These are phyloP conservation scores for Enteromius argenteus DNA, from an alignment of 2,797 vertebrate species.

Conservation along the genomic window DNA sequence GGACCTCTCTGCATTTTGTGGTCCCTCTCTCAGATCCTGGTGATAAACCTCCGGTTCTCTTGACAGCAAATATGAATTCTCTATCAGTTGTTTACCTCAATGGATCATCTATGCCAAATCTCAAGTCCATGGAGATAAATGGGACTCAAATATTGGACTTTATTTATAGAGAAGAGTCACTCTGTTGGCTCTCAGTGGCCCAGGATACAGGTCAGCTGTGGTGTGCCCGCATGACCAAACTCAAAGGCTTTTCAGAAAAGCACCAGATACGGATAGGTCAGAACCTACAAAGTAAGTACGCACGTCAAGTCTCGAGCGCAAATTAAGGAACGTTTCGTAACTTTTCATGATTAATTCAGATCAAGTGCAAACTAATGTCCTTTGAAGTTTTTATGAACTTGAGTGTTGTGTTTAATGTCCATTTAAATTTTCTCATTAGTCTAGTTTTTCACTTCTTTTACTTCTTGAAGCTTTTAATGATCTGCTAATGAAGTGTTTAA, in stretches of 20 bases:
- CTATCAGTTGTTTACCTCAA: conserved; percentile 79
- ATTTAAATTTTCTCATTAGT: conserved; percentile 30
- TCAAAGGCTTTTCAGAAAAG: conserved; percentile 72
- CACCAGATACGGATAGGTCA: conserved; percentile 74
- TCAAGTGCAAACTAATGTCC: conserved; percentile 18
- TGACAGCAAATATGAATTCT: conserved; percentile 76
- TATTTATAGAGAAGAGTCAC: conserved; percentile 75
- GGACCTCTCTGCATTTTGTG: not conserved
- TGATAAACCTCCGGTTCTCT: conserved; percentile 79
- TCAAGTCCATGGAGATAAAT: conserved; percentile 70
- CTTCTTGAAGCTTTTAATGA: conserved; percentile 45
- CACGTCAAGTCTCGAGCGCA: not conserved
- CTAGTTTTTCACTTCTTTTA: not conserved
- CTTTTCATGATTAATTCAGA: conserved; percentile 43
- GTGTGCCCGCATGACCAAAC: conserved; percentile 75
- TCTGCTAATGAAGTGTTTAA: conserved; percentile 44
- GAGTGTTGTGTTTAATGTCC: conserved; percentile 26
- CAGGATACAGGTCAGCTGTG: conserved; percentile 79
- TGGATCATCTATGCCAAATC: conserved; percentile 73
- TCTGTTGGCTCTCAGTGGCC: conserved; percentile 83
- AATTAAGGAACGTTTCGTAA: conserved; percentile 7
- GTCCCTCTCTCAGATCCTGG: conserved; percentile 74
- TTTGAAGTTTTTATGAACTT: conserved; percentile 35
- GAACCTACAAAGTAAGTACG: conserved; percentile 83
- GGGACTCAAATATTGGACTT: conserved; percentile 80